These are phyloP conservation scores for Lemur catta DNA, from an alignment of 2,797 vertebrate species.

Conservation along the genomic window DNA sequence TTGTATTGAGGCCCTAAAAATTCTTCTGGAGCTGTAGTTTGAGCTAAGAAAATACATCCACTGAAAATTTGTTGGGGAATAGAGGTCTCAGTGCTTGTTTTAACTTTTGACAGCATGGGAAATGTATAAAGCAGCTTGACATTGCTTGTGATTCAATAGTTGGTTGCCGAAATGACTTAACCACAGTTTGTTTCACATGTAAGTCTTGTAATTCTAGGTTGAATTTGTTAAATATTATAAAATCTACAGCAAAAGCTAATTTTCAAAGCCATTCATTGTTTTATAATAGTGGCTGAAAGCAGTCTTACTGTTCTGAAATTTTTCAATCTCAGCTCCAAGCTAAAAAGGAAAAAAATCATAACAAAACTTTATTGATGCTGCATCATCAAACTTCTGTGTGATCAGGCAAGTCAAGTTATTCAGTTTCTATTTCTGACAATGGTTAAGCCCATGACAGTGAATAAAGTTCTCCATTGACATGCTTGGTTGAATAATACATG, in stretches of 20 bases:
- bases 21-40: background rate
- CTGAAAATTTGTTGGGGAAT: background rate
- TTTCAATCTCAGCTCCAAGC: background rate
- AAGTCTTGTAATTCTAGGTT: background rate
- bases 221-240: background rate
- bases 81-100: background rate
- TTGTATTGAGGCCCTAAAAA: background rate
- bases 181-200: background rate
- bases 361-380: background rate
- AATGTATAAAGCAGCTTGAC: background rate
- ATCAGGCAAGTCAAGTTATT: background rate
- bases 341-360: background rate
- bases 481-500: background rate
- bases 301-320: conserved; percentile 7
- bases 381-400: background rate
- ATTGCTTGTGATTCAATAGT: background rate
- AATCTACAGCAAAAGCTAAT: background rate
- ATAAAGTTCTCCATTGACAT: background rate
- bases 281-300: background rate
- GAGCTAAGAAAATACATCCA: background rate
- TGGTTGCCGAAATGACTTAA: background rate
- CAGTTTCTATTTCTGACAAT: background rate
- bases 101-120: conserved; percentile 22
- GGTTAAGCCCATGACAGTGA: background rate
- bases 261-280: background rate